Percentiles rank a stretch among this genome's conserved stretches.
Evolutionary conservation across 53 echinoderm and acorn worm genomes (phyloP).

Genomic region (Hippasteria phrygiana): DNA sequence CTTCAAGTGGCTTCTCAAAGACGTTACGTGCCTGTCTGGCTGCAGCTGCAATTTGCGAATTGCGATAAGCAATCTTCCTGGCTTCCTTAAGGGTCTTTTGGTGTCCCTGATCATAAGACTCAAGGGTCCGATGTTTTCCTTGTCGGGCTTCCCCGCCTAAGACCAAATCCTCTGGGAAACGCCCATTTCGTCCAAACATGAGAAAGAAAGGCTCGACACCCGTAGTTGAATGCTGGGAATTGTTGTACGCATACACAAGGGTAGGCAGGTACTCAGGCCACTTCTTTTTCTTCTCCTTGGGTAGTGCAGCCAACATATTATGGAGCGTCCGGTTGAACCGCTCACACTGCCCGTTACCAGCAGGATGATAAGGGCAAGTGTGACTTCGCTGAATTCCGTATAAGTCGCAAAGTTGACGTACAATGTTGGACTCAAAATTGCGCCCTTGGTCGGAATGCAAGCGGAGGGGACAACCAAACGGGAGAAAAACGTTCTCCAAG

Average conservation of each 20-base stretch:
- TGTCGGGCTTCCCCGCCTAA: slow-evolving; percentile 42
- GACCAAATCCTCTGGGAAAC: slow-evolving; percentile 2
- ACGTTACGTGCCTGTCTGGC: background rate
- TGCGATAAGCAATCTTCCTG: background rate
- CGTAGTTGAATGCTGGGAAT: slow-evolving; percentile 35
- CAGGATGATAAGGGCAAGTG: background rate
- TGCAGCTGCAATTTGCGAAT: background rate
- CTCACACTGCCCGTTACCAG: no score
- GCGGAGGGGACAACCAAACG: slow-evolving; percentile 63
- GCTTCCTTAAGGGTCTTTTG: background rate
- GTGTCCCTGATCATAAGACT: background rate
- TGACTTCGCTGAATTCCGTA: slow-evolving; percentile 18
- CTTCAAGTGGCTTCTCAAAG: slow-evolving; percentile 48
- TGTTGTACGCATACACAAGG: slow-evolving; percentile 60
- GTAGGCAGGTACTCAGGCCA: slow-evolving; percentile 42
- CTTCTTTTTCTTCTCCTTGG: slow-evolving; percentile 67
- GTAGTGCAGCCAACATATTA: no score
- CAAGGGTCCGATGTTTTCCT: no score
- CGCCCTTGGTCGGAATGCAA: slow-evolving; percentile 66
- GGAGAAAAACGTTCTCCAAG: slow-evolving; percentile 66
- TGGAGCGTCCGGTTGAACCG: no score
- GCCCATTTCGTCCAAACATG: slow-evolving; percentile 47
- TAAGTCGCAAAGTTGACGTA: slow-evolving; percentile 54
- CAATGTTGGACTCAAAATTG: slow-evolving; percentile 69
- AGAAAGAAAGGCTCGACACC: slow-evolving; percentile 56